These are phyloP conservation scores for Dendrocincla fuliginosa DNA, from an alignment of 2,797 vertebrate genomes.

Conservation along the genomic window DNA sequence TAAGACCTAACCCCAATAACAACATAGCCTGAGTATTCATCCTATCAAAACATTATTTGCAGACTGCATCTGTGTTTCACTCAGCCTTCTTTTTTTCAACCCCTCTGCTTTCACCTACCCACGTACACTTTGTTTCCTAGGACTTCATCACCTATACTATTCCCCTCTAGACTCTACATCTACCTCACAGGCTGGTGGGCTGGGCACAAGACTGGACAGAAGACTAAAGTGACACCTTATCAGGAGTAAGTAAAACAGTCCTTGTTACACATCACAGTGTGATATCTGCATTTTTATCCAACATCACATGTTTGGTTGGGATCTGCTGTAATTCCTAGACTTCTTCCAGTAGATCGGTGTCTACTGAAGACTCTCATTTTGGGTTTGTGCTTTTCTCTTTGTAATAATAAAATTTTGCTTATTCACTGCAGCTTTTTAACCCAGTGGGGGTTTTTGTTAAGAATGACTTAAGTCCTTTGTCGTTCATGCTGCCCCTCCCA, in stretches of 20 bases:
- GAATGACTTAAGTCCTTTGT: neutral
- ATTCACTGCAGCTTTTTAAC: neutral
- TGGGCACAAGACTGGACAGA: neutral
- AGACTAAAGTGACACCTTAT: neutral
- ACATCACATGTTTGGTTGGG: neutral
- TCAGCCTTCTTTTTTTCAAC: neutral
- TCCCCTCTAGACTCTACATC: neutral
- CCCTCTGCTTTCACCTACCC: neutral
- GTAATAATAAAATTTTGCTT: neutral
- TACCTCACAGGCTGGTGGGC: neutral
- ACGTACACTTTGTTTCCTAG: neutral
- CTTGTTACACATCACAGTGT: neutral
- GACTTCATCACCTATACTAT: neutral
- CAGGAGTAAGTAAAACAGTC: neutral
- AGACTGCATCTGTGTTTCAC: neutral
- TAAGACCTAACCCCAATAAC: neutral
- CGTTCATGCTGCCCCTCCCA: neutral
- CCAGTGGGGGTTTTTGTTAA: accelerated
- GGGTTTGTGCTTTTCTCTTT: neutral
- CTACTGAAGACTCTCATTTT: neutral
- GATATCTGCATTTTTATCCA: neutral
- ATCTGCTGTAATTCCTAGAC: neutral
- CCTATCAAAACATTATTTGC: neutral
- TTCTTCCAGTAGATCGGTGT: neutral
- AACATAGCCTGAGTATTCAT: neutral